A percentile compares a stretch with the other conserved stretches of the same genome.
Conservation (phyloP, 2,797 vertebrate species). For the Bovichtus diacanthus region DNA sequence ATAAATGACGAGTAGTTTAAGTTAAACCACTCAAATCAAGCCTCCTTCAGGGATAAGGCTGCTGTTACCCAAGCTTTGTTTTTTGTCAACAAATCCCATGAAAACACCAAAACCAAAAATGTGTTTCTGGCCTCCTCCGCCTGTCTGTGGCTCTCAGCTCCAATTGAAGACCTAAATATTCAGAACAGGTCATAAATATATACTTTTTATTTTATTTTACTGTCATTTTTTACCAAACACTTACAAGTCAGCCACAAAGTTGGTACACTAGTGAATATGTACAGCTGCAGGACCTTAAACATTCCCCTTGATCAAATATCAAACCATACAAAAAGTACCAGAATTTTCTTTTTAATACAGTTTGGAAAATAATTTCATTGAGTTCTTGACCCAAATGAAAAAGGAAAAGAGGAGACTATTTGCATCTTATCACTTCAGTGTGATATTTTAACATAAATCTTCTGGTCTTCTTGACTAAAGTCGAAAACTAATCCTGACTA, state of each 20-base stretch:
- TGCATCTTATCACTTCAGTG: neutral
- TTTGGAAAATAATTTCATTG: neutral
- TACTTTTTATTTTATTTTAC: no score
- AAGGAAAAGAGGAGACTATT: neutral
- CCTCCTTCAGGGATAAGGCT: neutral
- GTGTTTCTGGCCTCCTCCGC: neutral
- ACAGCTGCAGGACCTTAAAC: neutral
- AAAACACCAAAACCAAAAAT: neutral
- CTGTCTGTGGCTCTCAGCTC: neutral
- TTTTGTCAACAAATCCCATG: neutral
- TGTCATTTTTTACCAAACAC: no score
- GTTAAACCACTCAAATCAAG: neutral
- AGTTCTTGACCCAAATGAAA: neutral
- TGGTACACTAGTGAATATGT: neutral
- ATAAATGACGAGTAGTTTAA: neutral
- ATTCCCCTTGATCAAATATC: neutral
- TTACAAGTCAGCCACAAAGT: neutral
- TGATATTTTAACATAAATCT: neutral
- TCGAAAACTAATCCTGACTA: neutral
- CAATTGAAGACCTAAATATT: neutral
- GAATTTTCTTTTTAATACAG: neutral
- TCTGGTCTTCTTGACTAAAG: neutral
- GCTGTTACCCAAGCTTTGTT: neutral
- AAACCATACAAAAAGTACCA: neutral
- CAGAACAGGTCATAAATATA: neutral